These are phyloP conservation scores for Sclerurus mexicanus DNA, from an alignment of 2,113 vertebrate genomes.

Conservation along the genomic window DNA sequence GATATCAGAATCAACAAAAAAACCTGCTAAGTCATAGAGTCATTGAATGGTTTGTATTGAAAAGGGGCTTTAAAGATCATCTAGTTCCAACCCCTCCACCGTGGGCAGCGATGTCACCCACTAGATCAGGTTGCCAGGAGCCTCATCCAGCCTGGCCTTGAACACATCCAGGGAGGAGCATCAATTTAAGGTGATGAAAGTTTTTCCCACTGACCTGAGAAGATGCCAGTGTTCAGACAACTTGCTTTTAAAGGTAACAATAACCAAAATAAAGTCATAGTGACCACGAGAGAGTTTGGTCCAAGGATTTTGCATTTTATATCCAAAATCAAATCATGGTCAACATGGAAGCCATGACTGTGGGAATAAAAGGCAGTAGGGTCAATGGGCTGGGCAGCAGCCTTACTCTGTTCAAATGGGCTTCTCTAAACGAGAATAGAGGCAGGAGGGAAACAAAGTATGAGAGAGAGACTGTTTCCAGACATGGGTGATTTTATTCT, in stretches of 20 bases:
- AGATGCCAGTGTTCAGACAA: neutral
- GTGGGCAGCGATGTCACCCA: neutral
- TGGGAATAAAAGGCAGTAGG: neutral
- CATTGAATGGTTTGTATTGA: neutral
- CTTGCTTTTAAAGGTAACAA: neutral
- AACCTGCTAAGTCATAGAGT: neutral
- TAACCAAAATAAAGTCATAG: neutral
- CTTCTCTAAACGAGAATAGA: neutral
- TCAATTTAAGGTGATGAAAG: neutral
- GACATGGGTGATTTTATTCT: neutral
- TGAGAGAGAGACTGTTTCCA: neutral
- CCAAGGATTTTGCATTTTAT: neutral
- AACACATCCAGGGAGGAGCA: neutral
- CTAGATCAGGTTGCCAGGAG: neutral
- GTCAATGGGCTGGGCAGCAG: fast-evolving
- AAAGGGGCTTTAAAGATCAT: neutral
- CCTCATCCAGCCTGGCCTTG: neutral
- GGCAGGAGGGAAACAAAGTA: neutral
- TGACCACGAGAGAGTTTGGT: neutral
- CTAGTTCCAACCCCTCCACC: neutral
- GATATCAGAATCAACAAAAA: neutral
- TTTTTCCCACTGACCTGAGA: neutral
- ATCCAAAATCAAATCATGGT: neutral
- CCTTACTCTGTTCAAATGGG: fast-evolving
- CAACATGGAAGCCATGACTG: neutral